Conservation (phyloP, 2,888 invertebrate species). For the Arctia plantaginis region DNA sequence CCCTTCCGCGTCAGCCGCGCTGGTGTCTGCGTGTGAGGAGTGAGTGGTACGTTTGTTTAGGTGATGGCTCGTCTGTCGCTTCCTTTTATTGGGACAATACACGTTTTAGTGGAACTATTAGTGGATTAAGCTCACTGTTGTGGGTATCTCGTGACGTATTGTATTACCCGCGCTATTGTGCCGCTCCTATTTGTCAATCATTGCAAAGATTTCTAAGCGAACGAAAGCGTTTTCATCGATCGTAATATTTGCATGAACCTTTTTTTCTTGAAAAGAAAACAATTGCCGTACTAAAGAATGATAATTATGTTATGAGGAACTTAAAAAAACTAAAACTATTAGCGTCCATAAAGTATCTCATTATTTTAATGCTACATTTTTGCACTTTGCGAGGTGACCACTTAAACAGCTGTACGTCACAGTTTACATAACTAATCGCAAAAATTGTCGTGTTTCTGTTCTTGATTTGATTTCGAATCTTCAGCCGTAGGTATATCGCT, state of each 20-base stretch:
- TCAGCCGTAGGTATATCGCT: not conserved
- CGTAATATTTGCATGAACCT: not conserved
- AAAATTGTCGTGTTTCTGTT: not conserved
- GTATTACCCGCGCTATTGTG: conserved; percentile 45
- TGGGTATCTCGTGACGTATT: conserved; percentile 55
- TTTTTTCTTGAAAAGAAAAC: not conserved
- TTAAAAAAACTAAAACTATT: not conserved
- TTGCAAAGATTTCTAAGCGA: conserved; percentile 17
- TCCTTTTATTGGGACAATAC: conserved; percentile 58
- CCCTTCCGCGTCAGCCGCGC: conserved; percentile 63
- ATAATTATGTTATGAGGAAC: too few species aligned
- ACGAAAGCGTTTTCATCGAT: conserved; percentile 4
- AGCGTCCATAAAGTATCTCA: not conserved
- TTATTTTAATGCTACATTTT: not conserved
- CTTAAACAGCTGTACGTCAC: not conserved
- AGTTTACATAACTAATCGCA: not conserved
- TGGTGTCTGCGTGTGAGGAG: conserved; percentile 18
- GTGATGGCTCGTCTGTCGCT: conserved; percentile 53
- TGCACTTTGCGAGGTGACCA: not conserved
- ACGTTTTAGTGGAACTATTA: conserved; percentile 52
- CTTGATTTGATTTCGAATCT: not conserved
- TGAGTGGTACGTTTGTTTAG: conserved; percentile 46
- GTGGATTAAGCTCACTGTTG: conserved; percentile 49
- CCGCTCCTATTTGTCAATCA: conserved; percentile 20
- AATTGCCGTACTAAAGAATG: not conserved